A percentile compares a stretch with the other conserved stretches of the same genome.
Conservation (phyloP, 2,888 invertebrate species). For the Sinelater perroti region DNA sequence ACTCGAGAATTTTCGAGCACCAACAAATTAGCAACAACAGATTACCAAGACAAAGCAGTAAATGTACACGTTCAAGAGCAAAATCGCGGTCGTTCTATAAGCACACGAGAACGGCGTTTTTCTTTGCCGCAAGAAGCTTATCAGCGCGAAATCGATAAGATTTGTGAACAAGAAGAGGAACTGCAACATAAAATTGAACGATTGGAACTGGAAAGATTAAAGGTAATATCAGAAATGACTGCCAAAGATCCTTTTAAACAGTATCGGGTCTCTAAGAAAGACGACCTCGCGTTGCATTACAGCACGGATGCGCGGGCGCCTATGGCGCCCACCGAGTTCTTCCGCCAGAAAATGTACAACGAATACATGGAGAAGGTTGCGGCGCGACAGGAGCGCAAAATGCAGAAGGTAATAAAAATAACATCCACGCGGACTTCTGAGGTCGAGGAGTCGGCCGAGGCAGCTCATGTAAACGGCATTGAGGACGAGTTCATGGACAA, state of each 20-base stretch:
- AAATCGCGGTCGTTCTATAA: slow-evolving; percentile 22
- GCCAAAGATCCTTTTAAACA: slow-evolving; percentile 59
- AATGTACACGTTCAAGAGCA: slow-evolving; percentile 31
- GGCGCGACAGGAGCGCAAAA: slow-evolving; percentile 79
- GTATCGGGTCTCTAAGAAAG: slow-evolving; percentile 61
- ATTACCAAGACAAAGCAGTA: slow-evolving; percentile 25
- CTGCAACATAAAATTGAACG: slow-evolving; percentile 72
- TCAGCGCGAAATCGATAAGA: slow-evolving; percentile 71
- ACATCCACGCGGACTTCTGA: slow-evolving; percentile 64
- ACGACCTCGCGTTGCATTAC: slow-evolving; percentile 59
- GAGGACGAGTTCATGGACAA: slow-evolving; percentile 81
- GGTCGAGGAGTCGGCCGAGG: slow-evolving; percentile 55
- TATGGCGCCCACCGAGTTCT: slow-evolving; percentile 71
- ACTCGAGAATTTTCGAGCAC: slow-evolving; percentile 14
- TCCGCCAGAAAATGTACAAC: slow-evolving; percentile 83
- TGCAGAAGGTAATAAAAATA: slow-evolving; percentile 83
- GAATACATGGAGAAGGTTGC: slow-evolving; percentile 84
- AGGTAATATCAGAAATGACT: slow-evolving; percentile 54
- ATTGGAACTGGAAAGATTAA: slow-evolving; percentile 67
- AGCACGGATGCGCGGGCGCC: slow-evolving; percentile 46
- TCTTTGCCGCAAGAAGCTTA: slow-evolving; percentile 73
- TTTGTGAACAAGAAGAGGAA: slow-evolving; percentile 73
- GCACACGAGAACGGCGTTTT: slow-evolving; percentile 58
- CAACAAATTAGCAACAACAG: slow-evolving; percentile 14
- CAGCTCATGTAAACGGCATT: slow-evolving; percentile 64